Conservation (phyloP, 2,888 invertebrate species). For the Tiliacea citrago region DNA sequence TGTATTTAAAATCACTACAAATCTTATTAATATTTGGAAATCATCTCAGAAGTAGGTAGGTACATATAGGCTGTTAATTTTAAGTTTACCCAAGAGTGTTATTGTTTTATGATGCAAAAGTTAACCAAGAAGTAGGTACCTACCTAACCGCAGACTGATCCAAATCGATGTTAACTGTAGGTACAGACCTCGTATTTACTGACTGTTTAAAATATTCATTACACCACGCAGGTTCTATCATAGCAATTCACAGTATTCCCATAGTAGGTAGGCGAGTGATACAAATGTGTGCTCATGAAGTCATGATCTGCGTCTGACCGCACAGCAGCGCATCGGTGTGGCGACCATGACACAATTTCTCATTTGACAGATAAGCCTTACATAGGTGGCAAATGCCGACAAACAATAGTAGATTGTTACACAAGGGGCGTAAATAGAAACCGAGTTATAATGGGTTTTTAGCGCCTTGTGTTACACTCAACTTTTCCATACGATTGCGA, state of each 20-base stretch:
- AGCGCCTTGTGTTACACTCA: too few relatives aligned
- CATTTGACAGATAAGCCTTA: slow-evolving; percentile 29
- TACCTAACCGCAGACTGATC: not conserved
- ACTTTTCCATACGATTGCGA: too few relatives aligned
- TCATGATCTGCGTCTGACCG: slow-evolving; percentile 29
- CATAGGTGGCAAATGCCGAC: slow-evolving; percentile 21
- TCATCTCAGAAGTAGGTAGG: not conserved
- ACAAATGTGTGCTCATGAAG: slow-evolving; percentile 12
- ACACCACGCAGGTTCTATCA: not conserved
- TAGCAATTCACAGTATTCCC: not conserved
- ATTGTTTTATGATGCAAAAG: not conserved
- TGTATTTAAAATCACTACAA: too few relatives aligned
- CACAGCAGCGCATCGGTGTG: not conserved
- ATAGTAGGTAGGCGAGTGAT: slow-evolving; percentile 6
- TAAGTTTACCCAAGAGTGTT: not conserved
- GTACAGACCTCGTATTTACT: slow-evolving; percentile 26
- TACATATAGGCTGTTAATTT: slow-evolving; percentile 2
- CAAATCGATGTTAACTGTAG: slow-evolving; percentile 43
- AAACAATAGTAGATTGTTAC: too few relatives aligned
- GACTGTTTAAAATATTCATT: slow-evolving; percentile 28
- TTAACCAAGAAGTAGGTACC: not conserved
- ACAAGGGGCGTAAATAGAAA: too few relatives aligned
- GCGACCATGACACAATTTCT: slow-evolving; percentile 44
- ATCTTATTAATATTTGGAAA: too few relatives aligned
- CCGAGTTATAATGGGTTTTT: too few relatives aligned